phyloP scores from a whole-genome alignment of 1,140 invertebrate genomes.

The Drosophila punjabiensis region DNA sequence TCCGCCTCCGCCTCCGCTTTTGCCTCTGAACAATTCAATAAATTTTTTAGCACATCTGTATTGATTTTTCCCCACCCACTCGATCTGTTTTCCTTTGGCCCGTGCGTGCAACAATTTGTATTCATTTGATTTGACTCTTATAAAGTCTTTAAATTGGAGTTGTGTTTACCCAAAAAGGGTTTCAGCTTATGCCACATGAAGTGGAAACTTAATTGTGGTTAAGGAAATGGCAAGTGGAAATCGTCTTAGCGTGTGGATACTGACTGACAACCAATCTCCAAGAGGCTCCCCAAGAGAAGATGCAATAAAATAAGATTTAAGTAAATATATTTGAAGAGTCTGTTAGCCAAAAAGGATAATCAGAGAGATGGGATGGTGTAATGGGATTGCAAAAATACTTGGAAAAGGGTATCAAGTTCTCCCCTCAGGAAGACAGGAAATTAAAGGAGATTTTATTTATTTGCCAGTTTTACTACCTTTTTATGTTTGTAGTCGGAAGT shows the following conservation, averaged over 20 bases:
- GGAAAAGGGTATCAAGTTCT: not conserved
- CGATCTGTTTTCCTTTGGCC: conserved; percentile 10
- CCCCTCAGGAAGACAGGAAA: not conserved
- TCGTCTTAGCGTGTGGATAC: conserved; percentile 17
- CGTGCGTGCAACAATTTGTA: conserved; percentile 52
- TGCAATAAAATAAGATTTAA: conserved; percentile 37
- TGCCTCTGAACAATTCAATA: conserved; percentile 44
- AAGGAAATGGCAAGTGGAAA: conserved; percentile 12
- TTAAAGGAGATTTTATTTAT: conserved; percentile 14
- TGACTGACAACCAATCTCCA: conserved; percentile 48
- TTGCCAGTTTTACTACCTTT: not conserved
- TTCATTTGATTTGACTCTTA: conserved; percentile 49
- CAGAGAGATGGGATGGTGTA: not conserved
- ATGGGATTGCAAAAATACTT: not conserved
- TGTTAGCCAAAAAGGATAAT: conserved; percentile 10
- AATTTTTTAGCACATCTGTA: conserved; percentile 46
- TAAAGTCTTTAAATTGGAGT: conserved; percentile 57
- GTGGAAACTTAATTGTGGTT: conserved; percentile 60
- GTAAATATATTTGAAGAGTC: conserved; percentile 19
- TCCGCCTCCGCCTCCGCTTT: not conserved
- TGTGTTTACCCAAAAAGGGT: conserved; percentile 47
- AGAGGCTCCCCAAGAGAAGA: not conserved
- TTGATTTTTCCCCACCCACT: conserved; percentile 44
- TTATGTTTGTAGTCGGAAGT: not conserved
- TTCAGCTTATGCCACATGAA: conserved; percentile 35